Evolutionary conservation across 2,797 vertebrate species (phyloP).

Genomic region (Natrix natrix): DNA sequence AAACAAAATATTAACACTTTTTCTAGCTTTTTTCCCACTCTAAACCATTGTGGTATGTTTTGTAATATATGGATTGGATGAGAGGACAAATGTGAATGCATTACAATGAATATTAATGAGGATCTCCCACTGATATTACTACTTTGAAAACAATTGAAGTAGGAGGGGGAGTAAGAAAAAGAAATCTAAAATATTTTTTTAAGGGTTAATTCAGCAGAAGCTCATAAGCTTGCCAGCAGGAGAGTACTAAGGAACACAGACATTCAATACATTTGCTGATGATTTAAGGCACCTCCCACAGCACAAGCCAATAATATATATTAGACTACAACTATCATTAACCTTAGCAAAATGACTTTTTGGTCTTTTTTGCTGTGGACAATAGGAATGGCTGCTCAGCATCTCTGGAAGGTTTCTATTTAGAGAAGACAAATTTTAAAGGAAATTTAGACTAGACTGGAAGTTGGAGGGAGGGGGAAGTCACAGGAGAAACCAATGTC

Average conservation of each 20-base stretch:
- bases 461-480: neutral
- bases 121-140: conserved; percentile 61
- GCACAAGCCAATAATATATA: neutral
- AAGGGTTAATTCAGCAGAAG: conserved; percentile 58
- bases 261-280: conserved; percentile 54
- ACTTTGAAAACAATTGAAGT: conserved; percentile 43
- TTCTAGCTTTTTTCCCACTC: neutral
- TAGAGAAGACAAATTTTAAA: neutral
- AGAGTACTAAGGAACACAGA: conserved; percentile 31
- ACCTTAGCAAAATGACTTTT: neutral
- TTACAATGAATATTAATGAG: conserved; percentile 73
- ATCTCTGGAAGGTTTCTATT: neutral
- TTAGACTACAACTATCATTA: neutral
- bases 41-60: neutral
- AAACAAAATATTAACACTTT: neutral
- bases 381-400: neutral
- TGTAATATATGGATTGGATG: conserved; percentile 47
- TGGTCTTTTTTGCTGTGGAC: neutral
- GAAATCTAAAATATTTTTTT: conserved; percentile 37
- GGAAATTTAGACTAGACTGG: neutral
- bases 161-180: neutral
- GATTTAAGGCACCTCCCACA: conserved; percentile 29
- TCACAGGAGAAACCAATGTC: neutral
- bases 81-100: conserved; percentile 63
- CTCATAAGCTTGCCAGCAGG: conserved; percentile 54